These are phyloP conservation scores for Eudyptes chrysolophus DNA, from an alignment of 2,113 vertebrate species.

Conservation along the genomic window DNA sequence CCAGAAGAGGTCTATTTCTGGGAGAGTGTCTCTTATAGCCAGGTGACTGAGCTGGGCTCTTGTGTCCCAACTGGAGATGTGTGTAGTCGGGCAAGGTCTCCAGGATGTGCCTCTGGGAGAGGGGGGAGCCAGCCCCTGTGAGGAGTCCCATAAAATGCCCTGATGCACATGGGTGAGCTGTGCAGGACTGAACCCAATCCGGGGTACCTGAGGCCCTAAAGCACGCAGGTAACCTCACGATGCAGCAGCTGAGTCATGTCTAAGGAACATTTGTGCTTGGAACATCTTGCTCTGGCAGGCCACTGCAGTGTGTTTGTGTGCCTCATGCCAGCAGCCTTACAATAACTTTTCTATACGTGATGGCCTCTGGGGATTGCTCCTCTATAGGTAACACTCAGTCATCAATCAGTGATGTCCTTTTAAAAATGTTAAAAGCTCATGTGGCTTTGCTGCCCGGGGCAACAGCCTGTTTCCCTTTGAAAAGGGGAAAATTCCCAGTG, in stretches of 20 bases:
- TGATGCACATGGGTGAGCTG: background rate
- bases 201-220: background rate
- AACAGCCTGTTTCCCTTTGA: background rate
- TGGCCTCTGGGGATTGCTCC: background rate
- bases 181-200: background rate
- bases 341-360: no score
- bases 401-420: background rate
- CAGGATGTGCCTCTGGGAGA: background rate
- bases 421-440: background rate
- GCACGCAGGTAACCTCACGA: accelerated
- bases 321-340: background rate
- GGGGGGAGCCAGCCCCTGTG: background rate
- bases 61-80: background rate
- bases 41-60: background rate
- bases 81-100: no score
- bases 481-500: no score
- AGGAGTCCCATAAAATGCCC: background rate
- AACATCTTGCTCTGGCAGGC: background rate
- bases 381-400: no score
- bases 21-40: background rate
- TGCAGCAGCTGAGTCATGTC: accelerated
- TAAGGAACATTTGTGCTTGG: background rate
- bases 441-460: background rate
- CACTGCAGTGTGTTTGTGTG: accelerated
- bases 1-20: background rate